Evolutionary conservation across 1,140 invertebrate species (phyloP).

Genomic region (Trichoplusia ni): DNA sequence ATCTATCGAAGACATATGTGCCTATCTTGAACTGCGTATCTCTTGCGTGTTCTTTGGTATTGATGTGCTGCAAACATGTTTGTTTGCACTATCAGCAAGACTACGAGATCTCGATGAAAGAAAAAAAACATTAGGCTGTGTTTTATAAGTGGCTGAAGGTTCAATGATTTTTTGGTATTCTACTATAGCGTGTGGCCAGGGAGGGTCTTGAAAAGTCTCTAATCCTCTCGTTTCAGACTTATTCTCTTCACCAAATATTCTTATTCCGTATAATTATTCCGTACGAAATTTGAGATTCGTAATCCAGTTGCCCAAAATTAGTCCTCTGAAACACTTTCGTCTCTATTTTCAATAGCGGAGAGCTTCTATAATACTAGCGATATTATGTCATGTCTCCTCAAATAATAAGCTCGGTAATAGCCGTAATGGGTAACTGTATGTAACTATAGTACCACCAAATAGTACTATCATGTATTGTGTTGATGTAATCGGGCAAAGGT

Average conservation of each 20-base stretch:
- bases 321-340: constrained; percentile 6
- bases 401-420: background rate
- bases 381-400: background rate
- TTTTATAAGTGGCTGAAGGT: constrained; percentile 8
- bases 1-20: background rate
- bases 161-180: constrained; percentile 11
- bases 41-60: constrained; percentile 17
- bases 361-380: constrained; percentile 13
- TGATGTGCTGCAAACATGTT: constrained; percentile 23
- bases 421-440: background rate
- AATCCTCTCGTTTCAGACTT: background rate
- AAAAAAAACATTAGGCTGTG: constrained; percentile 18
- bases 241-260: constrained; percentile 1
- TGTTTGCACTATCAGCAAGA: constrained; percentile 12
- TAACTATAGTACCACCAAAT: background rate
- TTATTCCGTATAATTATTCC: background rate
- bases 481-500: constrained; percentile 6
- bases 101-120: constrained; percentile 10
- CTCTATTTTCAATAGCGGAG: constrained; percentile 2
- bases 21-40: constrained; percentile 24
- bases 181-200: background rate
- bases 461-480: background rate
- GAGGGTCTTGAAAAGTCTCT: constrained; percentile 1
- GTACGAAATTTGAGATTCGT: background rate
- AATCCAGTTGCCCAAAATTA: constrained; percentile 4